Conservation (phyloP, 2,888 invertebrate genomes). For the Eucriotettix oculatus region DNA sequence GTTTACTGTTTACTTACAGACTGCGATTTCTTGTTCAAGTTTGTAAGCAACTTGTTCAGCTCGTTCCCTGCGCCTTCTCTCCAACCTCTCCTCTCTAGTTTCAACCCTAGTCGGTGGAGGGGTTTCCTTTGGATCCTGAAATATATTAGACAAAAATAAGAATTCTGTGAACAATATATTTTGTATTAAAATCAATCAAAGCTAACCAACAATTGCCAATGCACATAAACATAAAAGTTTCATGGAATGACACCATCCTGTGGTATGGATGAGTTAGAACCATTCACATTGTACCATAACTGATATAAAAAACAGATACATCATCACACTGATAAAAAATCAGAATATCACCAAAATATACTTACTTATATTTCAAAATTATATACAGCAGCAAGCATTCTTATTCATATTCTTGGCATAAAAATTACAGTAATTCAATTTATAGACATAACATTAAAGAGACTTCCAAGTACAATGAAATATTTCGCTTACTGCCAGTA, state of each 20-base stretch:
- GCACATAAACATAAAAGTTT: background rate
- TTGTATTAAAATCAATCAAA: too few relatives aligned
- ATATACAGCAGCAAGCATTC: too few relatives aligned
- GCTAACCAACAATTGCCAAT: background rate
- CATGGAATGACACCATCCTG: background rate
- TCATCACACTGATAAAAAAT: too few relatives aligned
- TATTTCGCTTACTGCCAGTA: too few relatives aligned
- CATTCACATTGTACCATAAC: too few relatives aligned
- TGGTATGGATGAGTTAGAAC: background rate
- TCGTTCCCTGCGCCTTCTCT: slow-evolving; percentile 75
- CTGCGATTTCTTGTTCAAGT: slow-evolving; percentile 91
- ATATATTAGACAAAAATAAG: slow-evolving; percentile 8
- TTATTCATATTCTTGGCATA: too few relatives aligned
- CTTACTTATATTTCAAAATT: too few relatives aligned
- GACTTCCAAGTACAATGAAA: too few relatives aligned
- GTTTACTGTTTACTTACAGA: slow-evolving; percentile 51
- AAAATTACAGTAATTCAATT: too few relatives aligned
- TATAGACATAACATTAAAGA: too few relatives aligned
- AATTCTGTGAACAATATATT: background rate
- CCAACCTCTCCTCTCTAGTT: slow-evolving; percentile 83
- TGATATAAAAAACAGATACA: too few relatives aligned
- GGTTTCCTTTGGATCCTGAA: slow-evolving; percentile 87
- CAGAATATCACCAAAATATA: too few relatives aligned
- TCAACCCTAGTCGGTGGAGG: slow-evolving; percentile 91
- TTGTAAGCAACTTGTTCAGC: slow-evolving; percentile 96